Evolutionary conservation across 2,888 invertebrate genomes (phyloP), one percentile per base, ranked within the genome.

Genomic region (Bruchidius siliquastri): DNA sequence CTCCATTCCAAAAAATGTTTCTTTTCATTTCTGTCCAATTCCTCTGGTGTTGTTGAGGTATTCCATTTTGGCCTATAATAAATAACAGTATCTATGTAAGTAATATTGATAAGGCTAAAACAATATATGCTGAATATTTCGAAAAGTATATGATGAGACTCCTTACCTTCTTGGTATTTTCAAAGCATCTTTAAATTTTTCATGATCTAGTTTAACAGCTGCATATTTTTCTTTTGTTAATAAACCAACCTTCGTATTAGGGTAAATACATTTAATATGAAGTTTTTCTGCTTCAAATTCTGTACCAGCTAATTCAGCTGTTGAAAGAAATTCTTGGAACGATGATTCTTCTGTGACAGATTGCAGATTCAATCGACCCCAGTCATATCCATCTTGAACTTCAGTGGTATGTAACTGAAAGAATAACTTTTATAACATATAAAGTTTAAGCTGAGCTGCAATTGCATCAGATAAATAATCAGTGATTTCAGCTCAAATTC

Each of bases 301-400:
- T 0, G 95, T 94, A 67, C 96, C 96, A 0, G 98, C 98, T 74
- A 99, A 87, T 86, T 98, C 94, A 0, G 99, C 99, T 0, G 96
- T 98, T 0, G 96, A 93, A 2, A 99, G 88, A 85, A 99, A 99
- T 83, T 98, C 99, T 88, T 98, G 96, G 76, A 99, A 92, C 0
- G 96, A 95, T n/a, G 94, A 96, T 85, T 98, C 96, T 80, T 98
- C 98, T 0, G 98, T 98, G 0, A 98, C 94, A 0, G 98, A 98
- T 82, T 94, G 93, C 0, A 97, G 89, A 87, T 97, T 97, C 0
- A 97, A 88, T 10, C 96, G 90, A 67, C 94, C 95, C 96, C 96
- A 97, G 75, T 97, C 95, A 81, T 93, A 95, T 2, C 96, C 97
- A 88, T 97, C 97, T 79, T 94, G 91, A 0, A 97, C 87, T 83